A percentile compares a stretch with the other conserved stretches of the same genome.
Conservation (phyloP, 2,113 vertebrate species). For the Heloderma charlesbogerti region DNA sequence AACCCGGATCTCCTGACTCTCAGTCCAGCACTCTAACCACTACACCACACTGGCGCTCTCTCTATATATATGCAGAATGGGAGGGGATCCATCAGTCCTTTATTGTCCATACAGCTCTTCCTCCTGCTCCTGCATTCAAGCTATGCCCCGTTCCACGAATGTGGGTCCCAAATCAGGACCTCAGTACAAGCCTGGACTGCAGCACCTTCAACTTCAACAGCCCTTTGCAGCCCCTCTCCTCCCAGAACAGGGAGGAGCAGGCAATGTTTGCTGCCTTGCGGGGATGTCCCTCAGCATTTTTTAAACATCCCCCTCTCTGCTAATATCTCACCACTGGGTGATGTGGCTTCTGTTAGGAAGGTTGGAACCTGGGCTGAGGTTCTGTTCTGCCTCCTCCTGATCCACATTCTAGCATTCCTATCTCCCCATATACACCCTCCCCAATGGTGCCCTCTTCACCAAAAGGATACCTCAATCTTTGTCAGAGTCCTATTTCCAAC, state of each 20-base stretch:
- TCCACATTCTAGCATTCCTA: neutral
- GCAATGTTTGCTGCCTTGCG: neutral
- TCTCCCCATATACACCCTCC: too few relatives aligned
- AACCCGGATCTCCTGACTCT: too few relatives aligned
- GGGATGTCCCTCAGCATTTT: neutral
- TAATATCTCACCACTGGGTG: neutral
- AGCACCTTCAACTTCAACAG: neutral
- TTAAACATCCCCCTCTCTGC: neutral
- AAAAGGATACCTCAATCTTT: neutral
- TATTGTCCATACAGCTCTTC: neutral
- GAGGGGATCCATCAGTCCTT: neutral
- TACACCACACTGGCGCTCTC: too few relatives aligned
- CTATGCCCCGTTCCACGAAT: neutral
- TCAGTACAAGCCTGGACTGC: neutral
- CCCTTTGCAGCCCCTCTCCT: neutral
- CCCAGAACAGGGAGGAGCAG: neutral
- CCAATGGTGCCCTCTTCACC: too few relatives aligned
- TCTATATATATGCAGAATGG: too few relatives aligned
- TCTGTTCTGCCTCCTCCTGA: too few relatives aligned
- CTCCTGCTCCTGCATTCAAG: neutral
- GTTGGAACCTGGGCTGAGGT: neutral
- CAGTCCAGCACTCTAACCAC: too few relatives aligned
- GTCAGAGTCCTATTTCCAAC: neutral
- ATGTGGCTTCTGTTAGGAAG: too few relatives aligned
- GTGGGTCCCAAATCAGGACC: too few relatives aligned